phyloP scores from a whole-genome alignment of 2,113 vertebrate species.

The Chaenogobius annularis region DNA sequence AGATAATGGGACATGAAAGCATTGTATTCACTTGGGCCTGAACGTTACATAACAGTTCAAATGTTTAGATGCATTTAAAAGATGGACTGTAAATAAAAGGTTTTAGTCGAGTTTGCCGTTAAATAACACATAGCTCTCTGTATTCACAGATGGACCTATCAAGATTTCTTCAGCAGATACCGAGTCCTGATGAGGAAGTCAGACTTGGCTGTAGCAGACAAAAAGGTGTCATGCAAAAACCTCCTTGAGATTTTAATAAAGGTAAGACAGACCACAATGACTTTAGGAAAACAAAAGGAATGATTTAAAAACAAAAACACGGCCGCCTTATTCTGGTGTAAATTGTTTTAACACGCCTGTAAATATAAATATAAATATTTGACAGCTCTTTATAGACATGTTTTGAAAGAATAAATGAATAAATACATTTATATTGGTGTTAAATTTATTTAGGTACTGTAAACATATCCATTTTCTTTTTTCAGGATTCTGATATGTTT shows the following conservation, averaged over 20 bases:
- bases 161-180: slow-evolving; percentile 92
- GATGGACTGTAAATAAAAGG: background rate
- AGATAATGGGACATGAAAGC: background rate
- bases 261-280: slow-evolving; percentile 69
- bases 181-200: slow-evolving; percentile 87
- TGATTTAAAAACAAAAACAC: background rate
- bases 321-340: background rate
- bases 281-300: background rate
- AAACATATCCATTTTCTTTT: background rate
- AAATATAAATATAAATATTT: no score
- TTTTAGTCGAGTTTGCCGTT: background rate
- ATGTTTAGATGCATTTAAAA: background rate
- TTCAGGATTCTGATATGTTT: slow-evolving; percentile 93
- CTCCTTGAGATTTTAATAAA: slow-evolving; percentile 87
- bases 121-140: background rate
- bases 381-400: no score
- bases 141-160: slow-evolving; percentile 89
- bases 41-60: background rate
- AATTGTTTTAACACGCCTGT: background rate
- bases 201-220: slow-evolving; percentile 79
- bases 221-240: slow-evolving; percentile 84
- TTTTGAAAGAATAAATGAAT: background rate
- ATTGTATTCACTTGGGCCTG: background rate
- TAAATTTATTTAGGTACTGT: background rate
- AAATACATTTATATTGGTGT: no score